Percentiles rank a stretch among this genome's conserved stretches.
Conservation (phyloP, 2,888 invertebrate genomes). For the Subacronicta megacephala region DNA sequence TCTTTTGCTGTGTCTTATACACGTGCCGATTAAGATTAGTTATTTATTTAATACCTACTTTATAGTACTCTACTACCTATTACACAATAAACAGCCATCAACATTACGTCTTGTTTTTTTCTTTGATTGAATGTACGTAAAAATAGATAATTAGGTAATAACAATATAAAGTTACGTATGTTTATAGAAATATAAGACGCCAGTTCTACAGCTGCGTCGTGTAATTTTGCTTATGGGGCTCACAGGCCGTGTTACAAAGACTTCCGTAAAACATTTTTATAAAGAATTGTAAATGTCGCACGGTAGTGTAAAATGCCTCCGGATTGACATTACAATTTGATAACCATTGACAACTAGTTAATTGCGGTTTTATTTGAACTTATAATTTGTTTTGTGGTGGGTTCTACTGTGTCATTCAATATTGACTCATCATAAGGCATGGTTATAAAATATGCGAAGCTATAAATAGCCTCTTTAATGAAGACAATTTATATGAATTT, state of each 20-base stretch:
- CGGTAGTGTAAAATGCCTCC: constrained; percentile 26
- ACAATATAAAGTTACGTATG: constrained; percentile 9
- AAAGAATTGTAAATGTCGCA: constrained; percentile 12
- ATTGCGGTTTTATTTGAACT: constrained; percentile 32
- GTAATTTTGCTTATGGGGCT: constrained; percentile 7
- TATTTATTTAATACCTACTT: too few relatives aligned
- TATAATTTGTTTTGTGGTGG: constrained; percentile 29
- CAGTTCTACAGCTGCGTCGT: constrained; percentile 1
- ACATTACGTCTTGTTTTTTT: background rate
- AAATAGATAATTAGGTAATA: background rate
- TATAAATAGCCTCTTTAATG: background rate
- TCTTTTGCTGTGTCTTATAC: too few relatives aligned
- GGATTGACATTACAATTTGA: constrained; percentile 52
- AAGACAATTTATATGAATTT: background rate
- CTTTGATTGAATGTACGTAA: background rate
- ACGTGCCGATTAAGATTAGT: too few relatives aligned
- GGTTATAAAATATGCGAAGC: constrained; percentile 15
- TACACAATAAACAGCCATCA: too few relatives aligned
- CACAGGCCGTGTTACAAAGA: constrained; percentile 23
- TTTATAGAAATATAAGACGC: constrained; percentile 16
- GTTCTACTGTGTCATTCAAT: constrained; percentile 25
- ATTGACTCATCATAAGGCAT: constrained; percentile 24
- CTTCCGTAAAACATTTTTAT: constrained; percentile 9
- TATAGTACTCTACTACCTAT: too few relatives aligned
- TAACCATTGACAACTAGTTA: constrained; percentile 30